Percentiles rank a stretch among this genome's conserved stretches.
These are phyloP conservation scores for Gymnogyps californianus DNA, from an alignment of 2,113 vertebrate species.

Conservation along the genomic window DNA sequence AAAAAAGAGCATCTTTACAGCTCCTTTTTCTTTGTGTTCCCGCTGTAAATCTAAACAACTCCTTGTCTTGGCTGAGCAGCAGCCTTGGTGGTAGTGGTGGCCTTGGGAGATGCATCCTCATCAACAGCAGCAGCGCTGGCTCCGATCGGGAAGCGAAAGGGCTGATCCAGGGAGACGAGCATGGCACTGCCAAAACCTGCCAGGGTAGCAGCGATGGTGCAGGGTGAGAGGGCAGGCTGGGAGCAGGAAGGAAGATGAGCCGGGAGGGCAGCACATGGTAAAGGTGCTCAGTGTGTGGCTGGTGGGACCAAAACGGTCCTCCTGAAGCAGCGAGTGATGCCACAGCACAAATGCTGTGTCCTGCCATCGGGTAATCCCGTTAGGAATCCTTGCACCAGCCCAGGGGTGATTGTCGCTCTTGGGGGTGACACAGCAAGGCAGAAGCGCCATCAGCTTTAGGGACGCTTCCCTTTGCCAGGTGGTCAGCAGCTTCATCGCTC, in stretches of 20 bases:
- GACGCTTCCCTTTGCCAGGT: background rate
- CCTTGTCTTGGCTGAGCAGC: background rate
- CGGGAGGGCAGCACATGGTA: background rate
- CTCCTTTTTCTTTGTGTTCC: background rate
- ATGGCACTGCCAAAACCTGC: background rate
- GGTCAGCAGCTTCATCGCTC: background rate
- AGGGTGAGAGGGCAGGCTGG: background rate
- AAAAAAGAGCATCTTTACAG: background rate
- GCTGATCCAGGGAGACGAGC: background rate
- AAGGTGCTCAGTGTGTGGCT: background rate
- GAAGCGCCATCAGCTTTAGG: background rate
- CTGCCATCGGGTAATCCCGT: background rate
- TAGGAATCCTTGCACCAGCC: background rate
- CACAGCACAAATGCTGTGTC: background rate
- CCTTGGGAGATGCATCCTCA: background rate
- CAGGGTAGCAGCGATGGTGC: fast-evolving
- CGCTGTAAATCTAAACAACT: background rate
- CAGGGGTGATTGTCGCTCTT: background rate
- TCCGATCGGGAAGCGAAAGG: fast-evolving
- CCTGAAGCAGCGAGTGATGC: background rate
- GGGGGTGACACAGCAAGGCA: background rate
- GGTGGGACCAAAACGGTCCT: background rate
- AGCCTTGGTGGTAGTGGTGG: background rate
- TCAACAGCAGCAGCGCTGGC: background rate
- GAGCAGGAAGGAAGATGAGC: background rate